phyloP scores from a whole-genome alignment of 2,888 invertebrate genomes.

The Eilema sororculum region DNA sequence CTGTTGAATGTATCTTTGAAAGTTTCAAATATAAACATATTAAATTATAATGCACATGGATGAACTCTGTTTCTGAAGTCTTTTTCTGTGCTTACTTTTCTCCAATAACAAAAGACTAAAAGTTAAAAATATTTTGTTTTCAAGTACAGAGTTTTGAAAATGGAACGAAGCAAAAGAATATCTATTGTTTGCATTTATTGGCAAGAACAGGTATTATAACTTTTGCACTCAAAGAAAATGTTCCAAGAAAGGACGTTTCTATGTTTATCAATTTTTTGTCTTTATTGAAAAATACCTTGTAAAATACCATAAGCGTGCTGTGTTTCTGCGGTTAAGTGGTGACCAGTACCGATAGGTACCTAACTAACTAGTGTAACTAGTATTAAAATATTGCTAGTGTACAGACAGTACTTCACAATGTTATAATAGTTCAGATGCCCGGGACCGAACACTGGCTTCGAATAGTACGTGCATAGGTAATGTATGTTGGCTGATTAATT shows the following conservation, averaged over 20 bases:
- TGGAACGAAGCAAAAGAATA: neutral
- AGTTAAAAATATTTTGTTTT: neutral
- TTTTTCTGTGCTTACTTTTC: neutral
- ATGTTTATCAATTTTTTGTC: neutral
- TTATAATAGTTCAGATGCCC: no score
- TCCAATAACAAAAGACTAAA: neutral
- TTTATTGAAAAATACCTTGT: neutral
- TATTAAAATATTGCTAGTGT: no score
- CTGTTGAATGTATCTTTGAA: no score
- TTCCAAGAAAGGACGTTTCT: neutral
- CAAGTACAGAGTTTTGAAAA: neutral
- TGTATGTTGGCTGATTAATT: neutral
- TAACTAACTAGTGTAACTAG: no score
- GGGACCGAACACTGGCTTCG: no score
- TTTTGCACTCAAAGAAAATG: neutral
- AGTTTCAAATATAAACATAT: neutral
- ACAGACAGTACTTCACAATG: no score
- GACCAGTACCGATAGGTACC: no score
- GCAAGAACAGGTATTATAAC: neutral
- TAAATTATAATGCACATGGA: neutral
- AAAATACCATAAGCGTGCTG: neutral
- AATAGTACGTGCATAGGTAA: neutral
- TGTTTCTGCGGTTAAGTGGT: no score
- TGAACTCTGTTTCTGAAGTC: neutral
- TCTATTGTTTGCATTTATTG: neutral